Conservation (phyloP, 2,888 invertebrate genomes). For the Rapana venosa region DNA sequence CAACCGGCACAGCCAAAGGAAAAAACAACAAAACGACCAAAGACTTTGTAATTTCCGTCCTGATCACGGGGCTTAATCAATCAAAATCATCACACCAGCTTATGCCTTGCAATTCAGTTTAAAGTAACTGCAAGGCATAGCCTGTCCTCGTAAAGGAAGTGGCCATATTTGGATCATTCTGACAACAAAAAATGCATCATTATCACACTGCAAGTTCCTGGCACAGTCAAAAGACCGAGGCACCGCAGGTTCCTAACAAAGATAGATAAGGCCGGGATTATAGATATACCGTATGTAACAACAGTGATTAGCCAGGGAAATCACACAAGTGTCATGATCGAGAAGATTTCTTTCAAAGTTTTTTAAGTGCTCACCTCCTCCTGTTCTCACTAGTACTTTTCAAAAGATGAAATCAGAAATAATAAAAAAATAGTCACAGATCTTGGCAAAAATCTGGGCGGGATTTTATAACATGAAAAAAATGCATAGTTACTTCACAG, state of each 20-base stretch:
- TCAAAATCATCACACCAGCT: not conserved
- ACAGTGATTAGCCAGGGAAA: not conserved
- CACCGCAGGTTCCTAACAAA: not conserved
- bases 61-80: not conserved
- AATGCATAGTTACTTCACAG: slow-evolving; percentile 31
- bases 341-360: not conserved
- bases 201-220: not conserved
- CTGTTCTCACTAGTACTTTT: not conserved
- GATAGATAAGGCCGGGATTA: not conserved
- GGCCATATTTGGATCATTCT: not conserved
- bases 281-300: not conserved
- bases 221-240: not conserved
- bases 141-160: not conserved
- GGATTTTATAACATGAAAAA: not conserved
- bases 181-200: not conserved
- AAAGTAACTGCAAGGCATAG: not conserved
- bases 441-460: not conserved
- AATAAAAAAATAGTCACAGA: not conserved
- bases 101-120: not conserved
- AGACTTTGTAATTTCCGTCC: not conserved
- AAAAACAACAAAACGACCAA: not conserved
- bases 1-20: not conserved
- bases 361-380: not conserved
- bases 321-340: not conserved
- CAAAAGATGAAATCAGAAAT: not conserved